Conservation (phyloP, 2,888 invertebrate species). For the Aspidapion aeneum region DNA sequence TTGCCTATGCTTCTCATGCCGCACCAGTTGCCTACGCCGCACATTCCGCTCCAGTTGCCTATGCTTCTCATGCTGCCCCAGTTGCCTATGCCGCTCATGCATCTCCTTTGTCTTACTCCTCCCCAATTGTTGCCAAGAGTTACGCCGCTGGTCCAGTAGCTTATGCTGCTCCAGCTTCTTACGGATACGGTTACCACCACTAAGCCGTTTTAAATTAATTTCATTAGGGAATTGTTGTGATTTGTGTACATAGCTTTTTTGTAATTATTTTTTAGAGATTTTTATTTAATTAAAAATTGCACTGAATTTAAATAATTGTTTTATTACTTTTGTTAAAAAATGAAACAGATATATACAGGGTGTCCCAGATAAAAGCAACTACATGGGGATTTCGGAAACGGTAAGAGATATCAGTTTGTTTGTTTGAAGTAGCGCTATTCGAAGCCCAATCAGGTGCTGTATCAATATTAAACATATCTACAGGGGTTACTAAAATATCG, state of each 20-base stretch:
- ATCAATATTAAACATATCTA: too few relatives aligned
- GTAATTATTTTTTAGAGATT: background rate
- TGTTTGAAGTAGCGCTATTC: too few relatives aligned
- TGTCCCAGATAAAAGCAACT: too few relatives aligned
- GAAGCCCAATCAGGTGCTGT: too few relatives aligned
- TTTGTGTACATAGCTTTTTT: background rate
- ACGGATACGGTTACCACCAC: background rate
- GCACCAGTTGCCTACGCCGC: background rate
- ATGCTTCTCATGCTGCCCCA: slow-evolving; percentile 28
- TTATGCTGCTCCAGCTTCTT: slow-evolving; percentile 10
- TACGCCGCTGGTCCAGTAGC: background rate
- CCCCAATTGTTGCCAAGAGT: too few relatives aligned
- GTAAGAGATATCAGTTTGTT: too few relatives aligned
- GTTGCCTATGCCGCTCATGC: slow-evolving; percentile 33
- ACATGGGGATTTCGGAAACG: too few relatives aligned
- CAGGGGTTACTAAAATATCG: too few relatives aligned
- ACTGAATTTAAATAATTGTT: background rate
- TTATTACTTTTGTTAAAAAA: background rate
- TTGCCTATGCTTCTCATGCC: slow-evolving; percentile 35
- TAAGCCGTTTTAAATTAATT: background rate
- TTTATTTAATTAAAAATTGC: background rate
- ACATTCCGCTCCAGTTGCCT: slow-evolving; percentile 14
- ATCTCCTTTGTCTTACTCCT: slow-evolving; percentile 32
- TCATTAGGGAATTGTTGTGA: background rate
- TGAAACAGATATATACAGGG: too few relatives aligned